phyloP scores from a whole-genome alignment of 1,140 invertebrate genomes.

The Eciton burchellii region DNA sequence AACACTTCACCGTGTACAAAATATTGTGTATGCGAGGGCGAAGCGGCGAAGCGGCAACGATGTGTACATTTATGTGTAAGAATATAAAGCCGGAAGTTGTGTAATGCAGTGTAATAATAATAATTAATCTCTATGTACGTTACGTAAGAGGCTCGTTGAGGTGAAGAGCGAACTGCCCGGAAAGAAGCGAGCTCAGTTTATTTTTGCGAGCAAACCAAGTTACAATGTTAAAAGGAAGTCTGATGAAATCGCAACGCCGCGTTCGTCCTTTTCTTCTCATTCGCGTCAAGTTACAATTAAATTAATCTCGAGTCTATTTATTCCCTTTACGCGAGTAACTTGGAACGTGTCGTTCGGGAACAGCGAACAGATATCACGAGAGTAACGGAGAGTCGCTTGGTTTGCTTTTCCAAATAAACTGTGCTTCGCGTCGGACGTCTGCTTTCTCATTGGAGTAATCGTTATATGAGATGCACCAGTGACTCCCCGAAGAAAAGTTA shows the following conservation, averaged over 20 bases:
- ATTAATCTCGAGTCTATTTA: slow-evolving; percentile 26
- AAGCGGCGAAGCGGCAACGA: slow-evolving; percentile 70
- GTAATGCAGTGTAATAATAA: slow-evolving; percentile 68
- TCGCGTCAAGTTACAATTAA: slow-evolving; percentile 23
- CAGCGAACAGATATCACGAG: too few species aligned
- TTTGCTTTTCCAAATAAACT: slow-evolving; percentile 27
- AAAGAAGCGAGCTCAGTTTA: slow-evolving; percentile 32
- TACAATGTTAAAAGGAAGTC: neutral
- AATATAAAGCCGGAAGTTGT: slow-evolving; percentile 66
- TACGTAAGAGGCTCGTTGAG: slow-evolving; percentile 62
- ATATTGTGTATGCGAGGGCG: slow-evolving; percentile 1
- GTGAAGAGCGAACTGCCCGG: neutral
- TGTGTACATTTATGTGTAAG: slow-evolving; percentile 73
- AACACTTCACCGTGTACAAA: slow-evolving; percentile 70
- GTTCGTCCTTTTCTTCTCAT: too few species aligned
- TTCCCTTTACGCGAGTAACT: neutral
- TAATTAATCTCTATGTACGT: slow-evolving; percentile 76
- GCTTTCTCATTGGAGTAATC: slow-evolving; percentile 19
- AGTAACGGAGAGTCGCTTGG: neutral
- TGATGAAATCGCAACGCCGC: neutral
- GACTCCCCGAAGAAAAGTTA: neutral
- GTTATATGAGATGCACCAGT: slow-evolving; percentile 9
- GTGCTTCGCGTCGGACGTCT: slow-evolving; percentile 9
- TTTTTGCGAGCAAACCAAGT: slow-evolving; percentile 16
- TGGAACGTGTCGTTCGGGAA: neutral